Evolutionary conservation across 2,888 invertebrate species (phyloP).

Genomic region (Ecdyonurus torrentis): DNA sequence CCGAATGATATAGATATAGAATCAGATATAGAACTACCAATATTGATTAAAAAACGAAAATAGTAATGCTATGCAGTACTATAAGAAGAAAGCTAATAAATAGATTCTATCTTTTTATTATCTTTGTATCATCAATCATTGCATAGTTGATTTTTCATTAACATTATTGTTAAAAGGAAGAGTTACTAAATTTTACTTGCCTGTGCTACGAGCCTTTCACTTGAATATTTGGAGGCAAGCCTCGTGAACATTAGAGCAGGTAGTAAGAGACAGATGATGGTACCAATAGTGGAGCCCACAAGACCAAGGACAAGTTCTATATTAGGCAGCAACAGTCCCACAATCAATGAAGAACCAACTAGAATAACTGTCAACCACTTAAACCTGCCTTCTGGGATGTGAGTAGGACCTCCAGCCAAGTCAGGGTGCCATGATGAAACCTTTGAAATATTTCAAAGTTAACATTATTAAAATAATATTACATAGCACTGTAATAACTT

Average conservation of each 20-base stretch:
- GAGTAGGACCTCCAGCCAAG: constrained; percentile 20
- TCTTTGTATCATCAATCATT: too few species aligned
- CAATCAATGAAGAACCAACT: constrained; percentile 52
- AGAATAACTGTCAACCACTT: constrained; percentile 67
- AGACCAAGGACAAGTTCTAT: constrained; percentile 87
- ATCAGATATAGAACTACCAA: too few species aligned
- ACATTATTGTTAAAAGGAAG: neutral
- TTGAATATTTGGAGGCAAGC: constrained; percentile 67
- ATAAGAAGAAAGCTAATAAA: too few species aligned
- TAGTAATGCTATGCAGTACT: too few species aligned
- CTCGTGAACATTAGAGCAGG: constrained; percentile 81
- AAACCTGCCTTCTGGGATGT: constrained; percentile 73
- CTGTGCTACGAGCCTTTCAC: constrained; percentile 68
- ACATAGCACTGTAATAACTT: too few species aligned
- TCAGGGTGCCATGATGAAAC: neutral
- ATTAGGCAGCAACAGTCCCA: constrained; percentile 80
- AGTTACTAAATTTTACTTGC: constrained; percentile 29
- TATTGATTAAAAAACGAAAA: too few species aligned
- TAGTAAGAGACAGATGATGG: constrained; percentile 80
- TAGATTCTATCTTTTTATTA: neutral
- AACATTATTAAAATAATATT: too few species aligned
- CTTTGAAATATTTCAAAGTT: too few species aligned
- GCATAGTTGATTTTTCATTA: too few species aligned
- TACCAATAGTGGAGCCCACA: constrained; percentile 89
- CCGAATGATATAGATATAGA: too few species aligned